Evolutionary conservation across 2,113 vertebrate species (phyloP).

Genomic region (Talpa occidentalis): DNA sequence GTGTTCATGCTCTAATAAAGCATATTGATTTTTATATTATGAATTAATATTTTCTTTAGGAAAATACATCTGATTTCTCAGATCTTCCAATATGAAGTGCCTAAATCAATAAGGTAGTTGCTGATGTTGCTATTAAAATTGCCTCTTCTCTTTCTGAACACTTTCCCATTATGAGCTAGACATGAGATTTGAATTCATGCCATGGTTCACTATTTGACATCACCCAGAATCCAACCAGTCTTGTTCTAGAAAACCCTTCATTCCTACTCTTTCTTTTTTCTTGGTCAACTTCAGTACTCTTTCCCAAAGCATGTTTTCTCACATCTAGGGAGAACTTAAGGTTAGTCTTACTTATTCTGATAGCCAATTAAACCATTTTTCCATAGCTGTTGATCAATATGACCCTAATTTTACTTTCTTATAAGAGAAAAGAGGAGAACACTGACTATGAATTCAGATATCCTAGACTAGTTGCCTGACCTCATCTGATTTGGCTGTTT

Average conservation of each 20-base stretch:
- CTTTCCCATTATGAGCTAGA: not conserved
- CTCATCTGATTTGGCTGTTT: not conserved
- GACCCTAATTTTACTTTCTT: not conserved
- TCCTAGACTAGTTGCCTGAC: not conserved
- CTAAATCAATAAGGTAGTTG: slow-evolving; percentile 59
- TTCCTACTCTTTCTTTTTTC: not conserved
- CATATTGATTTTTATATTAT: slow-evolving; percentile 70
- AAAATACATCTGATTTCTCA: slow-evolving; percentile 56
- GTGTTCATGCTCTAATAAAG: slow-evolving; percentile 3
- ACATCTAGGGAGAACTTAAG: not conserved
- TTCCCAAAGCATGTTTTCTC: not conserved
- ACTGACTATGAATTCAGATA: not conserved
- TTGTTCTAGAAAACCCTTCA: not conserved
- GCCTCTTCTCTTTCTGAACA: not conserved
- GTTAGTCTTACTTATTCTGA: not conserved
- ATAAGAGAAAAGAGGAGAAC: not conserved
- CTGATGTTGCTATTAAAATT: slow-evolving; percentile 32
- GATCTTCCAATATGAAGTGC: slow-evolving; percentile 45
- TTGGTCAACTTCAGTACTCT: not conserved
- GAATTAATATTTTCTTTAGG: slow-evolving; percentile 64
- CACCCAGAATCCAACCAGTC: not conserved
- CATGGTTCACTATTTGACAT: not conserved
- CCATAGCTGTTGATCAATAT: not conserved
- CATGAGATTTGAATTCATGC: not conserved
- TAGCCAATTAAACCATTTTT: not conserved